Evolutionary conservation across 2,888 invertebrate genomes (phyloP).

Genomic region (Pristionchus entomophagus): DNA sequence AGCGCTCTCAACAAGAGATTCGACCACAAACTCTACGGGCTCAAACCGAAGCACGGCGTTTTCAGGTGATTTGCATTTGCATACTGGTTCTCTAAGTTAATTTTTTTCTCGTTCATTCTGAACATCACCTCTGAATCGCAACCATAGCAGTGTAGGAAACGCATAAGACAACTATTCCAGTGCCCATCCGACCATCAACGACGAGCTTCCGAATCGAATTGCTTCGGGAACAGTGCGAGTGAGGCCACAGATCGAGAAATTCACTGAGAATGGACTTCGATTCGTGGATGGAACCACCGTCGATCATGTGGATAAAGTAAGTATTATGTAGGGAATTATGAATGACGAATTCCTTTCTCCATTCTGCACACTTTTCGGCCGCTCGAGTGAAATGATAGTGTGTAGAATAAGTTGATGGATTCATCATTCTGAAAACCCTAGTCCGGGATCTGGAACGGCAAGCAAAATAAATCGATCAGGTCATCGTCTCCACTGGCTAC

Average conservation of each 20-base stretch:
- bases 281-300: constrained; percentile 67
- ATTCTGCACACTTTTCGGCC: background rate
- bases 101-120: too few relatives aligned
- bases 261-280: constrained; percentile 64
- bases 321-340: too few relatives aligned
- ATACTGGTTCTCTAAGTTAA: too few relatives aligned
- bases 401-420: too few relatives aligned
- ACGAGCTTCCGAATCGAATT: constrained; percentile 78
- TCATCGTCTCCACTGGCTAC: constrained; percentile 78
- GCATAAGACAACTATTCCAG: too few relatives aligned
- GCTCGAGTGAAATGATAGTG: too few relatives aligned
- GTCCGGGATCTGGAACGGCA: background rate
- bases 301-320: constrained; percentile 67
- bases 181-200: constrained; percentile 76
- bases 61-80: constrained; percentile 50
- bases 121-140: too few relatives aligned
- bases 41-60: constrained; percentile 76
- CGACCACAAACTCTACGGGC: constrained; percentile 76
- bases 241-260: constrained; percentile 65
- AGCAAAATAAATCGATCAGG: background rate
- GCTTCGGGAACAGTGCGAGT: constrained; percentile 71
- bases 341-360: too few relatives aligned
- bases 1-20: constrained; percentile 53
- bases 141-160: too few relatives aligned
- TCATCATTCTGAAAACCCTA: too few relatives aligned